Evolutionary conservation across 2,888 invertebrate species (phyloP), one percentile per base, ranked within the genome.

Genomic region (Chouioia cunea): DNA sequence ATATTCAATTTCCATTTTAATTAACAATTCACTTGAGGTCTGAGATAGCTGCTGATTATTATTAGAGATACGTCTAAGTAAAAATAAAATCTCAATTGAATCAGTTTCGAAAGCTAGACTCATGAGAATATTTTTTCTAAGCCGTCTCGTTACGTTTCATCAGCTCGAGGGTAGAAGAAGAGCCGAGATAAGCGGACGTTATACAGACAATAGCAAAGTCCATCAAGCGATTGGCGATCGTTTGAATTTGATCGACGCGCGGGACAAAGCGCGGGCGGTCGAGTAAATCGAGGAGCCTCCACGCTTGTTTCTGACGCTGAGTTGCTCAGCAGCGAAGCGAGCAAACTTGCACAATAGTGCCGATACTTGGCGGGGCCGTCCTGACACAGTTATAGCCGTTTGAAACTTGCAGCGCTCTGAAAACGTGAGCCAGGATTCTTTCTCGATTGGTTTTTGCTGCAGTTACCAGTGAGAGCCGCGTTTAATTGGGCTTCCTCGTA

Each of bases 221-320:
- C 14, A 23, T 52, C 36, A 58, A 36, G 36, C 6, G 36, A 10
- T 54, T 54, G 47, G 27, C 18, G 22, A 50, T 6, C 36, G 36
- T 36, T 3, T 12, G 36, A 10, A 59, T 12, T 52, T 62, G 70
- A 70, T 70, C 50, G 70, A 60, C 57, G 60, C 58, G 50, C 47
- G 60, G 65, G 70, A 65, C 69, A 69, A 69, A 69, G 69, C 48
- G n/a, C 27, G 43, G 48, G 52, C 27, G n/a, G 27, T 27, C 43
- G 54, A 62, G 71, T 71, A 64, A 71, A 71, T 65, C 67, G 67
- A 67, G 71, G 54, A 71, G 71, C 68, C 47, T 56, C 56, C 43
- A 50, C 16, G 36, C 36, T 36, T 27, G 27, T 6, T 27, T 6
- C 18, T 6, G 23, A 46, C 6, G 36, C 56, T 58, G 16, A 36